Base-by-base conservation (phyloP, 2,113 vertebrate genomes). In the Oenanthe melanoleuca region DNA sequence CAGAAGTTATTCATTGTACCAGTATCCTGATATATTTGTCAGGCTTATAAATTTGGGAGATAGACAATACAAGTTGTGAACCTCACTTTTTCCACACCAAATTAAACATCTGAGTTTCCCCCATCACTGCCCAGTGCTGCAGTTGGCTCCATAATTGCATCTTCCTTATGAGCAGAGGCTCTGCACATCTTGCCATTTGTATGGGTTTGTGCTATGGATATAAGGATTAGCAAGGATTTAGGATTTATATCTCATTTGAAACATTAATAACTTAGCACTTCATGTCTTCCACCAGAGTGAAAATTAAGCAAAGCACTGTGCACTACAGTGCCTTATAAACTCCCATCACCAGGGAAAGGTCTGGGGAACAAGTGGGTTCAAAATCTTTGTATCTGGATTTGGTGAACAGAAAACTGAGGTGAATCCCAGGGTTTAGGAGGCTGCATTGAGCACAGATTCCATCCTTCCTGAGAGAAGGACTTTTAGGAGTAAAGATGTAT, bases 211-310 rank as follows among this genome's bases (percentile, higher is more conserved):
- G 61, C 49, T 89, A 53, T 44, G 72, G 53, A 75, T 64, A 72
- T 57, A 79, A 78, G 80, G 92, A 92, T 91, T 93, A 87, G 26
- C 37, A 69, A 84, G 61, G 61, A 92, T 89, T 92, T 94, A 84
- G 77, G 86, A 75, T 59, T 96, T 84, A 26, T 63, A 73, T 71
- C 72, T 86, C 49, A 56, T 88, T 64, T 86, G 80, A 84, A 74
- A 84, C 56, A 66, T 56, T 11, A 95, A 70, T 47, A 84, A 88
- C 3, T 92, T 86, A 67, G 23, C 17, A 63, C 20, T 38, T 60
- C 7, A 17, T 44, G 18, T 45, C 44, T 83, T 86, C 72, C n/a
- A 86, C 69, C 60, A 74, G 47, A 40, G 57, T 10, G 4, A 71
- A 91, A 67, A 28, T 28, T 67, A 60, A 88, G 4, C 14, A 38